Percentiles rank a stretch among this genome's conserved stretches.
These are phyloP conservation scores for Bombus soroeensis DNA, from an alignment of 1,140 invertebrate species.

Conservation along the genomic window DNA sequence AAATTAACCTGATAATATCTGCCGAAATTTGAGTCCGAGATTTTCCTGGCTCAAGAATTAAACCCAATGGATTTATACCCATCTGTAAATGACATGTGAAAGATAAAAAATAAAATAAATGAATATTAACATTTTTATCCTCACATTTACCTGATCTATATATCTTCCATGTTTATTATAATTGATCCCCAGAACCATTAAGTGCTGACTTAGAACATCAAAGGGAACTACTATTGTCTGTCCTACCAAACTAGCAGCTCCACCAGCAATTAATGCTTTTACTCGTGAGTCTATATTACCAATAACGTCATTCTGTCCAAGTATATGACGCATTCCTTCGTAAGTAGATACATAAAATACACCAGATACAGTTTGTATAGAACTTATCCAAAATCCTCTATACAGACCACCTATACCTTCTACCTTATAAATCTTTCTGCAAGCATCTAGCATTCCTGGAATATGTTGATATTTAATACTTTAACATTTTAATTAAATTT, in stretches of 20 bases:
- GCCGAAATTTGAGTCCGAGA: conserved; percentile 86
- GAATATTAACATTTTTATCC: not conserved
- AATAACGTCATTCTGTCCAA: conserved; percentile 84
- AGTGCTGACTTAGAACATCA: conserved; percentile 97
- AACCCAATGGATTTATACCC: conserved; percentile 88
- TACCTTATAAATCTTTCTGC: conserved; percentile 92
- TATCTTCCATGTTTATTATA: conserved; percentile 82
- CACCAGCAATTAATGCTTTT: conserved; percentile 91
- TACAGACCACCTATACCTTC: conserved; percentile 96
- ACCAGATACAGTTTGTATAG: conserved; percentile 92
- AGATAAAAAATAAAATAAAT: not conserved
- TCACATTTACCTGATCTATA: conserved; percentile 73
- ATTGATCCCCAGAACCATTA: conserved; percentile 95
- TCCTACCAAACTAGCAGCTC: conserved; percentile 94
- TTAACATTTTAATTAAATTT: not conserved
- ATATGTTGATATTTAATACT: conserved; percentile 33
- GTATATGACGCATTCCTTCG: conserved; percentile 93
- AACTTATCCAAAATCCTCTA: conserved; percentile 97
- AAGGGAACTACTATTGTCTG: conserved; percentile 98
- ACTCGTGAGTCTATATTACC: conserved; percentile 84
- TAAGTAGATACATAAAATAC: conserved; percentile 98
- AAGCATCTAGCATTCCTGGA: conserved; percentile 94
- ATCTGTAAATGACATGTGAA: conserved; percentile 75
- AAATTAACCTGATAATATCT: conserved; percentile 89
- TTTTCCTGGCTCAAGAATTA: conserved; percentile 85